Base-by-base conservation (phyloP, 2,797 vertebrate genomes). In the Nothura maculosa region DNA sequence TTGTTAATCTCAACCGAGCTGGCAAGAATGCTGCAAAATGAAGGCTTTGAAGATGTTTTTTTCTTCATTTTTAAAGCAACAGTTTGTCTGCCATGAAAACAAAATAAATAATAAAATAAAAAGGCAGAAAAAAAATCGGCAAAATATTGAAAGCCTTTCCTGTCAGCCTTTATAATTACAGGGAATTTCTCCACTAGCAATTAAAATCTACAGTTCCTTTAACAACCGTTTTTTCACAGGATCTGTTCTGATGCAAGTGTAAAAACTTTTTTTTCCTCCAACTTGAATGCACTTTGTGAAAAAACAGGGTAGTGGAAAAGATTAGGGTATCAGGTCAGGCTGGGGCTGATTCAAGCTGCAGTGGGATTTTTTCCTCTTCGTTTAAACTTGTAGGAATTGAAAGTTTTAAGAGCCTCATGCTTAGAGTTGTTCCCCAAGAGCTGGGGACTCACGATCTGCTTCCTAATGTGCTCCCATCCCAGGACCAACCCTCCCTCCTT, bases 1-100 rank as follows among this genome's bases (percentile, higher is more conserved):
- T 92, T 93, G 93, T 96, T 95, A 96, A 95, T 96, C 95, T 95
- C 93, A 95, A 93, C 78, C 87, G 7, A 95, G 92, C 90, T 95
- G 89, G 93, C 94, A 91, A 93, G 95, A 92, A 95, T 87, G 94
- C 94, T 94, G 90, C 74, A 86, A 91, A 95, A 74, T 77, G 70
- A 94, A 96, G 67, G 54, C 95, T 96, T 96, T 95, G 95, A 95
- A 95, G 93, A 84, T 91, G 67, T 22, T 92, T 96, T 96, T 94
- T 94, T 80, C 90, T 92, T 94, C 68, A 87, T 94, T 95, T 95
- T 96, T 85, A 95, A 95, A 95, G 91, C 52, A 94, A 80, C 72
- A 90, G 74, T 89, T 90, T 87, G 58, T 84, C 91, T 48, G 86
- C 21, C 11, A 24, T 22, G 25, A 25, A 47, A 47, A 45, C 8